Evolutionary conservation across 2,797 vertebrate genomes (phyloP).

Genomic region (Lates japonicus): DNA sequence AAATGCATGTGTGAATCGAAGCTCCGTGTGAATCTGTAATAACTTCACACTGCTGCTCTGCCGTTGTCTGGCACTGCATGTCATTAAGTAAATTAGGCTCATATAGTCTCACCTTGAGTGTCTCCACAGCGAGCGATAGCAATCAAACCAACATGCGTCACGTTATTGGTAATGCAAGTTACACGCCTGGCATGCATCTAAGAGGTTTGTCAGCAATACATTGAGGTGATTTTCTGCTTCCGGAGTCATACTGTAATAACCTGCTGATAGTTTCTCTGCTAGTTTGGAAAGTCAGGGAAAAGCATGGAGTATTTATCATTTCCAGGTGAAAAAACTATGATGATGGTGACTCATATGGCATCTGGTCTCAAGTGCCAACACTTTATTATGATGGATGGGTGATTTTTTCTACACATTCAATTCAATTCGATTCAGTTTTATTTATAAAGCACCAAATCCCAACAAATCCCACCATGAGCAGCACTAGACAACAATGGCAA

Average conservation of each 20-base stretch:
- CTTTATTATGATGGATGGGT: not conserved
- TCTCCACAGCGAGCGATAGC: not conserved
- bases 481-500: too few species aligned
- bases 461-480: too few species aligned
- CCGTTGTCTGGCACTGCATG: not conserved
- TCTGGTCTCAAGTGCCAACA: not conserved
- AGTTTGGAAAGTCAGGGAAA: not conserved
- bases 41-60: not conserved
- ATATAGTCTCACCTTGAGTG: constrained; percentile 40
- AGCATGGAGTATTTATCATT: not conserved
- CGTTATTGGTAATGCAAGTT: constrained; percentile 7
- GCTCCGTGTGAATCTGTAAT: not conserved
- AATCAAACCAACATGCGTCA: not conserved
- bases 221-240: not conserved
- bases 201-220: not conserved
- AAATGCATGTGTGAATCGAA: not conserved
- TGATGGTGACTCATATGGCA: not conserved
- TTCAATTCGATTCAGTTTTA: too few species aligned
- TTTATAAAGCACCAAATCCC: too few species aligned
- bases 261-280: not conserved
- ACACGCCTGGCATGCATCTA: not conserved
- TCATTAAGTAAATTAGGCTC: constrained; percentile 23
- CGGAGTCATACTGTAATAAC: not conserved
- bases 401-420: not conserved
- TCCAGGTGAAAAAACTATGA: not conserved